Evolutionary conservation across 1,140 invertebrate genomes (phyloP), one percentile per base, ranked within the genome.

Genomic region (Melipona quadrifasciata): DNA sequence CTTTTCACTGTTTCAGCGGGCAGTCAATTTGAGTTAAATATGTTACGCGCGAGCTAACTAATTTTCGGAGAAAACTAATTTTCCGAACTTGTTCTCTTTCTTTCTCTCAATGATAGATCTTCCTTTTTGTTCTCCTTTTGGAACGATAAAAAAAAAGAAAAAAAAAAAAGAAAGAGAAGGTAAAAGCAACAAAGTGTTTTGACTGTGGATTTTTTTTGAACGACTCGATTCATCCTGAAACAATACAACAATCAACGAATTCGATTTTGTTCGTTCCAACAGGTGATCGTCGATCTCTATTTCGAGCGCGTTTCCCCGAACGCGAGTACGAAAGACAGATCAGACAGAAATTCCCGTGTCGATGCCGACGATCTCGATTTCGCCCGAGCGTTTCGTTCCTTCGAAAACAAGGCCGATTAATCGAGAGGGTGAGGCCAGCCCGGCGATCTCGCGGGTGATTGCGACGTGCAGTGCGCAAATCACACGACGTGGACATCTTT

Each of bases 401-500:
- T 21, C 11, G 31, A 16, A 57, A 80, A 80, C 24, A 57, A 24
- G 65, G 65, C 47, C 67, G 67, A 70, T 71, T 47, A 58, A 71
- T 47, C 24, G 39, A 73, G 74, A 74, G 55, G 39, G 55, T 53
- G 58, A 67, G 31, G 24, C 31, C 39, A 24, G 19, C 19, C 17
- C 21, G 53, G 51, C 2, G 19, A 65, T 65, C 34, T 58, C 34
- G 65, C 53, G 31, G 34, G 31, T 53, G 24, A 6, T 27, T 17
- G 8, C n/a, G 16, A n/a, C 55, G 82, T 83, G 75, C 67, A 75
- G 82, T 83, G 82, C 75, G 82, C 82, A 83, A 78, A 68, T 19
- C 24, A 1, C 19, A 34, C 76, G 31, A 39, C 65, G 31, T 31
- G 21, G 76, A 80, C 76, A 87, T 89, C 87, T 89, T 88, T 88